These are phyloP conservation scores for Zelleria hepariella DNA, from an alignment of 2,888 invertebrate genomes.

Conservation along the genomic window DNA sequence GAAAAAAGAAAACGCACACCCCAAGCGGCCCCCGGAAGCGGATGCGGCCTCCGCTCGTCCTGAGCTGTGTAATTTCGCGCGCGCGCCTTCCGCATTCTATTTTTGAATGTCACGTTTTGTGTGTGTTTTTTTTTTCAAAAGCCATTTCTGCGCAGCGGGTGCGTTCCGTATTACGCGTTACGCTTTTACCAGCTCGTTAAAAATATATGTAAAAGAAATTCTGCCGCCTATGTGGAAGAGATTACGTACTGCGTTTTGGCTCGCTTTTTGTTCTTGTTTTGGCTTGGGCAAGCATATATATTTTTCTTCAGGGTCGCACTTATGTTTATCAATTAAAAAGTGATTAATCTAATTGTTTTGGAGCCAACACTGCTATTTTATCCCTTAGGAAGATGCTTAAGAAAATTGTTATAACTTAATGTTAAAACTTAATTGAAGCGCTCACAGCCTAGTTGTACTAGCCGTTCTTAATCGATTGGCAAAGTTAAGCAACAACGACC, in stretches of 20 bases:
- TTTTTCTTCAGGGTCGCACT: too few species aligned
- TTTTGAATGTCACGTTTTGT: slow-evolving; percentile 24
- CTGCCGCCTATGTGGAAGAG: background rate
- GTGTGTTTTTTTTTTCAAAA: slow-evolving; percentile 12
- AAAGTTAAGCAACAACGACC: too few species aligned
- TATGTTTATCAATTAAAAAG: too few species aligned
- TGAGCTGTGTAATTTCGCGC: slow-evolving; percentile 44
- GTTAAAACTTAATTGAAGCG: too few species aligned
- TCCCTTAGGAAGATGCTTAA: too few species aligned
- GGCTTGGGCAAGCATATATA: too few species aligned
- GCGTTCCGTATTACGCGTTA: background rate
- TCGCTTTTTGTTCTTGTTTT: background rate
- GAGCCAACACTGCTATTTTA: too few species aligned
- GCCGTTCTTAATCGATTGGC: too few species aligned
- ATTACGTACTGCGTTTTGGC: background rate
- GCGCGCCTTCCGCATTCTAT: slow-evolving; percentile 32
- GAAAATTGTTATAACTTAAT: too few species aligned
- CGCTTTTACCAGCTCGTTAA: background rate
- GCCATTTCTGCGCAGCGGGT: background rate
- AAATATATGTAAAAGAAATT: background rate
- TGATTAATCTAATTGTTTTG: too few species aligned
- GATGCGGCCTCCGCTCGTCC: slow-evolving; percentile 33
- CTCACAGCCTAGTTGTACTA: too few species aligned
- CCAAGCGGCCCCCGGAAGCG: slow-evolving; percentile 26
- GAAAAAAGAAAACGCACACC: background rate